A percentile compares a stretch with the other conserved stretches of the same genome.
Evolutionary conservation across 2,113 vertebrate genomes (phyloP).

Genomic region (Emydocephalus ijimae): DNA sequence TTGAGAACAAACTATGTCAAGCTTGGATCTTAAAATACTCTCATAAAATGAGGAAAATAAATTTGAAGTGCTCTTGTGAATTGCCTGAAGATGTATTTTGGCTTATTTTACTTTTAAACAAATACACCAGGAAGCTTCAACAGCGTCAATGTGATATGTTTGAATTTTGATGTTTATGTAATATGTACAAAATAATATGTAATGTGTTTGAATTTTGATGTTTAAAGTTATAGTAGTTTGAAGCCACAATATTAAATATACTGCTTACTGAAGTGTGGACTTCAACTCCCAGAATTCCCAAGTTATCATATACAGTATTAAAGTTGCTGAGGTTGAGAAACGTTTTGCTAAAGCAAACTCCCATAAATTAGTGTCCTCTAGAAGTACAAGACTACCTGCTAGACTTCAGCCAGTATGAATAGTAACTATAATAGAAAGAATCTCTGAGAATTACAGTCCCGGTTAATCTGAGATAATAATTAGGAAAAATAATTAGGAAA

Average conservation of each 20-base stretch:
- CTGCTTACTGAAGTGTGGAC: background rate
- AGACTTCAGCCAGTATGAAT: background rate
- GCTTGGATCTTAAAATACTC: slow-evolving; percentile 14
- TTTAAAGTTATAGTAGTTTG: background rate
- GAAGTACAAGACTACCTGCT: background rate
- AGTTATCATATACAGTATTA: background rate
- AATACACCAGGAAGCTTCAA: background rate
- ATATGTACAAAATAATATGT: background rate
- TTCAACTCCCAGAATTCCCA: background rate
- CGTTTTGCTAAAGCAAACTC: background rate
- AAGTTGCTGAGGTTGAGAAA: background rate
- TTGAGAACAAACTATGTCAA: slow-evolving; percentile 51
- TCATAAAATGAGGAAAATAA: slow-evolving; percentile 35
- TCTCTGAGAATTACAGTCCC: background rate
- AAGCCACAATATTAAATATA: background rate
- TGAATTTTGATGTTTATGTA: background rate
- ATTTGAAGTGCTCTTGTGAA: slow-evolving; percentile 20
- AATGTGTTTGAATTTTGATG: background rate
- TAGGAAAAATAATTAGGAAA: background rate
- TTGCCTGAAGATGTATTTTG: slow-evolving; percentile 38
- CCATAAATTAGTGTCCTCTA: background rate
- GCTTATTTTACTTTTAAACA: background rate
- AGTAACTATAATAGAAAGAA: background rate
- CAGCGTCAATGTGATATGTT: background rate
- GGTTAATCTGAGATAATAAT: background rate